These are phyloP conservation scores for Smutsia gigantea DNA, from an alignment of 2,797 vertebrate species.

Conservation along the genomic window DNA sequence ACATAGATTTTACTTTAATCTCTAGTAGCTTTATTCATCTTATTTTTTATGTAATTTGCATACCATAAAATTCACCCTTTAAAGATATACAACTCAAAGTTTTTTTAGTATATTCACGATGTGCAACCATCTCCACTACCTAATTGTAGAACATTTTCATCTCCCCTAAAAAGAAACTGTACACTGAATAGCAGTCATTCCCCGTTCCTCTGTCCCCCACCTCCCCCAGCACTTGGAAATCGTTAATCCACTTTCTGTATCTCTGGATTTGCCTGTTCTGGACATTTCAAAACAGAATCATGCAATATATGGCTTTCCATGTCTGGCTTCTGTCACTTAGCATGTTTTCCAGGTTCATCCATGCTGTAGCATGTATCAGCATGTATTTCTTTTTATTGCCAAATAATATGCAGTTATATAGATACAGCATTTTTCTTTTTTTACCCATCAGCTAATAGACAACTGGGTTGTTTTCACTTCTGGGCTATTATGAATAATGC, in stretches of 20 bases:
- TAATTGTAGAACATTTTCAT: conserved; percentile 40
- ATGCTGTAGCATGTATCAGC: background rate
- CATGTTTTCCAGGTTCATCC: background rate
- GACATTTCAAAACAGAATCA: background rate
- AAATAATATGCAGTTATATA: background rate
- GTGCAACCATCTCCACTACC: background rate
- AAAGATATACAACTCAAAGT: background rate
- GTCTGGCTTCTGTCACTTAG: conserved; percentile 1
- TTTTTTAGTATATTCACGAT: background rate
- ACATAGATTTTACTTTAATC: conserved; percentile 4
- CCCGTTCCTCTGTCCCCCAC: background rate
- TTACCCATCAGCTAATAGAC: background rate
- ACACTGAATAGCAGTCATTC: background rate
- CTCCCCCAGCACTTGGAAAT: background rate
- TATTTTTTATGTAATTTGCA: conserved; percentile 46
- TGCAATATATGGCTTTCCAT: background rate
- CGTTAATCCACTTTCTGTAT: background rate
- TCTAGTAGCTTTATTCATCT: conserved; percentile 4
- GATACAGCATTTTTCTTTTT: background rate
- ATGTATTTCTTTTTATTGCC: conserved; percentile 31
- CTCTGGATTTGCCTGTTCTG: background rate
- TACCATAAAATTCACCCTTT: conserved; percentile 9
- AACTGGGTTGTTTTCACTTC: background rate
- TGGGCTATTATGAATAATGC: background rate
- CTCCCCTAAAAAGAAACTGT: background rate